A percentile compares a stretch with the other conserved stretches of the same genome.
These are phyloP conservation scores for Serrognathus titanus DNA, from an alignment of 2,888 invertebrate genomes.

Conservation along the genomic window DNA sequence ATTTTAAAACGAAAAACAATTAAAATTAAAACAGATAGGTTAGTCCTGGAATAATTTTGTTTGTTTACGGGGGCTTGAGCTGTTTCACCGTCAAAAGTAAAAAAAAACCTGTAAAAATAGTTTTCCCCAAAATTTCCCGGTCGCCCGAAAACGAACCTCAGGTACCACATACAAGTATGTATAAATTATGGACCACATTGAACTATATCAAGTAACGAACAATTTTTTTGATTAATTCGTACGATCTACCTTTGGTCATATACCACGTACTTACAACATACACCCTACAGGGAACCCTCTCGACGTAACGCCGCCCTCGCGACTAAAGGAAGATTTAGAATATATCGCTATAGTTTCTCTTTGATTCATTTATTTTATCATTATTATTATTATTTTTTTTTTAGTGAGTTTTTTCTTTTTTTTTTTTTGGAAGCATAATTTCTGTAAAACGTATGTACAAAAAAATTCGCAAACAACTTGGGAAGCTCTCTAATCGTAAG, in stretches of 20 bases:
- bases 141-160: constrained; percentile 6
- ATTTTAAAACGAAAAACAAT: too few species aligned
- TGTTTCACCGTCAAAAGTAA: too few species aligned
- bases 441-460: constrained; percentile 31
- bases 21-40: too few species aligned
- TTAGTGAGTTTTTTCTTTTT: constrained; percentile 16
- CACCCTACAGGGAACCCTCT: constrained; percentile 3
- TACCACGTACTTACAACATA: neutral
- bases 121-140: too few species aligned
- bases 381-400: constrained; percentile 20
- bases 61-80: too few species aligned
- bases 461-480: constrained; percentile 32
- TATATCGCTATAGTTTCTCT: constrained; percentile 39
- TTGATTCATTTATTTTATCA: constrained; percentile 10
- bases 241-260: constrained; percentile 7
- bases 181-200: constrained; percentile 38
- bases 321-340: constrained; percentile 48
- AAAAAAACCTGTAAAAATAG: too few species aligned
- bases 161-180: constrained; percentile 16
- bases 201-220: constrained; percentile 27
- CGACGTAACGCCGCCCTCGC: constrained; percentile 15
- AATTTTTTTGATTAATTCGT: constrained; percentile 34
- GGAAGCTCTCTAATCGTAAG: constrained; percentile 39
- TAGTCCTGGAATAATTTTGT: too few species aligned
- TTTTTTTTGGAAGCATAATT: constrained; percentile 31